Percentiles rank a stretch among this genome's conserved stretches.
Conservation (phyloP, 2,797 vertebrate genomes). For the Fundulus diaphanus region DNA sequence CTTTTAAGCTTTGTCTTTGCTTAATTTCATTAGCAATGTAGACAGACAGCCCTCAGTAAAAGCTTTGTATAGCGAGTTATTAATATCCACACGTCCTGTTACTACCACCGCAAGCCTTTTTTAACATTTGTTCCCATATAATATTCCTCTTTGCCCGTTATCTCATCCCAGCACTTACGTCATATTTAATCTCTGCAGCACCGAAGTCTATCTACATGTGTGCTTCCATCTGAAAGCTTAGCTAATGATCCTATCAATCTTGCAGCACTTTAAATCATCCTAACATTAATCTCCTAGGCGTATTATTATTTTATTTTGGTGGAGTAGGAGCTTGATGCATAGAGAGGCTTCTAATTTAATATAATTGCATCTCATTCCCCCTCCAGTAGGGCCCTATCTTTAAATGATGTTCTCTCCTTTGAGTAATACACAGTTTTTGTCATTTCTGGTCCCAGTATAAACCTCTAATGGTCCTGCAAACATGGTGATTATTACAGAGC, state of each 20-base stretch:
- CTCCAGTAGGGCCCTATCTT: conserved; percentile 56
- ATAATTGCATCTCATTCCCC: conserved; percentile 60
- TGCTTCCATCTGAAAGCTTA: conserved; percentile 41
- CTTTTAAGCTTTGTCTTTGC: conserved; percentile 13
- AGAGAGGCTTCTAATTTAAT: conserved; percentile 66
- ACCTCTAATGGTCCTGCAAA: conserved; percentile 51
- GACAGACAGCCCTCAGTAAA: conserved; percentile 10
- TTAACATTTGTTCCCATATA: neutral
- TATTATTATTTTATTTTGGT: conserved; percentile 38
- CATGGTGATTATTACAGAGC: conserved; percentile 55
- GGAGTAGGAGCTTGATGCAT: conserved; percentile 47
- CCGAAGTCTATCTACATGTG: conserved; percentile 30
- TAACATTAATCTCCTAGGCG: conserved; percentile 56
- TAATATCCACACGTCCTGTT: conserved; percentile 10
- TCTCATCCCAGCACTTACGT: neutral
- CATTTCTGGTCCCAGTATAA: conserved; percentile 51
- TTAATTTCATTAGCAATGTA: conserved; percentile 32
- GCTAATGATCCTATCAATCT: conserved; percentile 68
- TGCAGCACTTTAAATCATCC: conserved; percentile 38
- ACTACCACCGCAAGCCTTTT: neutral
- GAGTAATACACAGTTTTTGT: conserved; percentile 56
- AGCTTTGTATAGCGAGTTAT: conserved; percentile 28
- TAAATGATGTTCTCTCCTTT: conserved; percentile 59
- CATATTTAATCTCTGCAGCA: conserved; percentile 30
- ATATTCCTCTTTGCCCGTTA: neutral